Percentiles rank a stretch among this genome's conserved stretches.
Evolutionary conservation across 2,888 invertebrate species (phyloP).

Genomic region (Agrochola litura): DNA sequence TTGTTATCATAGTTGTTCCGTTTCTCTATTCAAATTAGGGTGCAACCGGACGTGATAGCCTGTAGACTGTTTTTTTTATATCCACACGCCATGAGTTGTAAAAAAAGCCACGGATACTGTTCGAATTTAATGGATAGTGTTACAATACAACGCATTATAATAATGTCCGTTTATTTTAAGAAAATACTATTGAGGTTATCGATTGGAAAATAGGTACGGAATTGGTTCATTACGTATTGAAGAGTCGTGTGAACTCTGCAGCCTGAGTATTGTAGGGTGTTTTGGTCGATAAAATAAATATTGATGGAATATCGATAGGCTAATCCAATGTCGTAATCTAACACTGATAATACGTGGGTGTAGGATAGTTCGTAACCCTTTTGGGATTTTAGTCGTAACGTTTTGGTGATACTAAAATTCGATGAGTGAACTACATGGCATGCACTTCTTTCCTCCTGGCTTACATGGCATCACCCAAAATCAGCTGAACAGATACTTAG

Average conservation of each 20-base stretch:
- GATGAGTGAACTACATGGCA: neutral
- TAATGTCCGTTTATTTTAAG: conserved; percentile 28
- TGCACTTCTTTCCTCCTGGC: too few species aligned
- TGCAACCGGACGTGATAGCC: conserved; percentile 50
- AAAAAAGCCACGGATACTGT: conserved; percentile 33
- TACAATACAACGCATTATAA: conserved; percentile 3
- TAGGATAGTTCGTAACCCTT: neutral
- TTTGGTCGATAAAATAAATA: conserved; percentile 22
- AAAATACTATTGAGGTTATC: conserved; percentile 18
- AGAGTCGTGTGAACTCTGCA: neutral
- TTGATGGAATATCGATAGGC: conserved; percentile 17
- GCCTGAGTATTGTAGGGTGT: neutral
- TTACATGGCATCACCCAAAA: too few species aligned
- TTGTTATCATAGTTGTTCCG: conserved; percentile 68
- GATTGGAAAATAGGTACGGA: conserved; percentile 5
- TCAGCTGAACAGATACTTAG: neutral
- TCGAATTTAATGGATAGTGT: conserved; percentile 16
- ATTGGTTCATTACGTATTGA: conserved; percentile 12
- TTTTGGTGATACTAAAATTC: neutral
- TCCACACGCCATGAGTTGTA: conserved; percentile 41
- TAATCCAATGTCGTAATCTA: neutral
- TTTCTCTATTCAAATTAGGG: conserved; percentile 66
- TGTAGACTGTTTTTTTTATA: conserved; percentile 54
- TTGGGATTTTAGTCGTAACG: neutral
- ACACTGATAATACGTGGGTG: neutral